phyloP scores from a whole-genome alignment of 2,888 invertebrate species.

The Chrysina gloriosa region DNA sequence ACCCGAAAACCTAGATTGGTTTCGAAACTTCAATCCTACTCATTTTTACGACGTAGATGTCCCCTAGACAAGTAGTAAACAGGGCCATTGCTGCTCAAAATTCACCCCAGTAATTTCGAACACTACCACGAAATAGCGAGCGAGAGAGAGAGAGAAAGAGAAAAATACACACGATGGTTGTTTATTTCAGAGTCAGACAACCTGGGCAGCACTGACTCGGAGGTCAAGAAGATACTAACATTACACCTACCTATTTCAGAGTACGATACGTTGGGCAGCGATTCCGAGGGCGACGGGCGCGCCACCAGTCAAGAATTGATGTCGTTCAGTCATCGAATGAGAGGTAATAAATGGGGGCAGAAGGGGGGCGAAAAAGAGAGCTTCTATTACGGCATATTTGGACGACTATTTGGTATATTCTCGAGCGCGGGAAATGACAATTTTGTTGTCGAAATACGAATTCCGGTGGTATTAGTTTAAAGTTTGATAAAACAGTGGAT shows the following conservation, averaged over 20 bases:
- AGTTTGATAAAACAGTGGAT: no score
- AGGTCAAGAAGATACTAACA: conserved; percentile 93
- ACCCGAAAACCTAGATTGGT: no score
- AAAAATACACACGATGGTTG: conserved; percentile 5
- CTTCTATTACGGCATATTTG: no score
- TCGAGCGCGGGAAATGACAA: no score
- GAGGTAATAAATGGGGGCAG: no score
- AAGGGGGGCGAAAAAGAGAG: no score
- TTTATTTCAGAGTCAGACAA: conserved; percentile 86
- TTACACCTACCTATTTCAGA: conserved; percentile 94
- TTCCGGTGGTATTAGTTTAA: no score
- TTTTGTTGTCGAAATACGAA: no score
- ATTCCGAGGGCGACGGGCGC: conserved; percentile 82
- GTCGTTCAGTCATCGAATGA: conserved; percentile 67
- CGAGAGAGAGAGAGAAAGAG: background rate
- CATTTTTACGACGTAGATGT: background rate
- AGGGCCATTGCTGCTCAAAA: conserved; percentile 58
- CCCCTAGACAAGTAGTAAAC: conserved; percentile 1
- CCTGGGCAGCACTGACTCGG: conserved; percentile 94
- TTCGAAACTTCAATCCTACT: no score
- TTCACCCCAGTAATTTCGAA: no score
- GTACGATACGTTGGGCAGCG: conserved; percentile 86
- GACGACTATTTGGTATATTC: no score
- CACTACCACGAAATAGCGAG: background rate
- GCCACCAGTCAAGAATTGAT: conserved; percentile 72